A percentile compares a stretch with the other conserved stretches of the same genome.
These are phyloP conservation scores for Pseudococcus jackbeardsleyi DNA, from an alignment of 2,888 invertebrate species.

Conservation along the genomic window DNA sequence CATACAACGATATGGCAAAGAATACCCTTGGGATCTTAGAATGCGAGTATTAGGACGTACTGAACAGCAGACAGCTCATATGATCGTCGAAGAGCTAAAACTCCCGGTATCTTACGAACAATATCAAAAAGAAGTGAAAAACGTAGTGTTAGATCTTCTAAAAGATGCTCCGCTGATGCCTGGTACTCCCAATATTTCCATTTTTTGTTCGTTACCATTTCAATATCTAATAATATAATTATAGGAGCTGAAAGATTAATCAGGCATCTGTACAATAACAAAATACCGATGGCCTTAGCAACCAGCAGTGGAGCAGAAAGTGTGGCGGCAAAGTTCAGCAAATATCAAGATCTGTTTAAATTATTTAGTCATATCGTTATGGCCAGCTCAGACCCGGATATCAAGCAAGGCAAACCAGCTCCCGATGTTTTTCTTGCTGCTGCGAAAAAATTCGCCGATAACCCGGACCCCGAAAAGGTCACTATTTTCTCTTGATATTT, in stretches of 20 bases:
- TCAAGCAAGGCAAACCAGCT: conserved; percentile 87
- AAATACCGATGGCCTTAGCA: conserved; percentile 89
- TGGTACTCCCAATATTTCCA: conserved; percentile 72
- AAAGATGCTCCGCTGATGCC: conserved; percentile 77
- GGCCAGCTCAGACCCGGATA: conserved; percentile 86
- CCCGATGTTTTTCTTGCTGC: conserved; percentile 89
- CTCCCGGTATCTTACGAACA: conserved; percentile 79
- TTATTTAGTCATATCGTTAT: conserved; percentile 85
- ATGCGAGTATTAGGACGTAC: conserved; percentile 82
- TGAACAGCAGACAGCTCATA: conserved; percentile 78
- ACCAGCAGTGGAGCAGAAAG: conserved; percentile 85
- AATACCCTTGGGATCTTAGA: conserved; percentile 84
- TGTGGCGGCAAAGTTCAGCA: conserved; percentile 78
- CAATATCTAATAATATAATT: background rate
- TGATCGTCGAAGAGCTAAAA: conserved; percentile 77
- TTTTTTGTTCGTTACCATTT: background rate
- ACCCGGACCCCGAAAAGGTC: conserved; percentile 75
- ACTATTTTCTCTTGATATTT: background rate
- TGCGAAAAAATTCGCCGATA: conserved; percentile 79
- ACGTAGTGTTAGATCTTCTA: conserved; percentile 76
- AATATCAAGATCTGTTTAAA: conserved; percentile 77
- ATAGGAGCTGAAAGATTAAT: conserved; percentile 85
- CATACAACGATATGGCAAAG: conserved; percentile 80
- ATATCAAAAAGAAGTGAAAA: conserved; percentile 76
- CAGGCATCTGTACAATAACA: conserved; percentile 79